Evolutionary conservation across 2,113 vertebrate genomes (phyloP), one percentile per base, ranked within the genome.

Genomic region (Muntiacus muntjak): DNA sequence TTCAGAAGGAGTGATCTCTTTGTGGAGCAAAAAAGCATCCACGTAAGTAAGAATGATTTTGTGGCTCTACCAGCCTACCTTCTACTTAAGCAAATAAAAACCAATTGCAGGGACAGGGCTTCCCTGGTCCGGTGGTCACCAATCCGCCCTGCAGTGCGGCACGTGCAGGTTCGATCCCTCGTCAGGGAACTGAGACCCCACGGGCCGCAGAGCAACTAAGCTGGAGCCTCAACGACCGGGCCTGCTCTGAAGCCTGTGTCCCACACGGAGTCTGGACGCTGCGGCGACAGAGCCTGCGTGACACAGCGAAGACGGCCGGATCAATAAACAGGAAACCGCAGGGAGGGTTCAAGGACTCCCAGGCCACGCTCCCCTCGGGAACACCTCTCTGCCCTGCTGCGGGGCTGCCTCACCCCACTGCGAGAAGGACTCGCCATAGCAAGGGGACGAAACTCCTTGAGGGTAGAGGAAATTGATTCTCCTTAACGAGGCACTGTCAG

Each of bases 361-460:
- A 25, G 25, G 71, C 78, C 76, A 14, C 50, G 40, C 21, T 74
- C 52, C 52, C 62, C 3, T 23, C 0, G 23, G 28, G n/a, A 40
- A 64, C 2, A 0, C 7, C 47, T 62, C 40, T 40, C 15, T 64
- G n/a, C 54, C 17, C 45, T 33, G 7, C 28, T 0, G 16, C 16
- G 30, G 67, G n/a, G n/a, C 5, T 23, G 40, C 71, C 23, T 58
- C 25, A 21, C 12, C 7, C 16, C 23, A 16, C 19, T 15, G 45
- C 0, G 11, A n/a, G 6, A n/a, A 79, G 8, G 28, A 28, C 13
- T 26, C 14, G 26, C 8, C 40, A 52, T 0, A 23, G 23, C 57
- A 57, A 84, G 52, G 8, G 5, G 62, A 26, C 0, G 2, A 90
- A 30, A 55, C 7, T 64, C 90, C 45, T 2, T 36, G 16, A 52